Base-by-base conservation (phyloP, 1,140 invertebrate species). In the Orius insidiosus region DNA sequence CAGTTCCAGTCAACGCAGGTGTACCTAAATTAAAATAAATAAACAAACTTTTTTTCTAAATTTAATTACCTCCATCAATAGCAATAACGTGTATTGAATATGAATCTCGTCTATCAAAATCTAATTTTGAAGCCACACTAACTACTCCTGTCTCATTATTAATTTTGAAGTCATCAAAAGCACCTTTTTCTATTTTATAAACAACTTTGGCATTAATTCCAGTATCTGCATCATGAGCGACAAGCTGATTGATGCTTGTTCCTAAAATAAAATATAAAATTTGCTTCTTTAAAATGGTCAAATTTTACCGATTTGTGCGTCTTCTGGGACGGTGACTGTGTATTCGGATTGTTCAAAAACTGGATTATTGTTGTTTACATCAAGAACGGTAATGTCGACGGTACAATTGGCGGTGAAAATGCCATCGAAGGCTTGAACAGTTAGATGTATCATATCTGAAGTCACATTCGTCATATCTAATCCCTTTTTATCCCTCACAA, bases 341-440 rank as follows among this genome's bases (percentile, higher is more conserved):
- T 89, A 89, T 47, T 69, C 70, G 19, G 76, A 69, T n/a, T 75
- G 69, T 13, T 71, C 67, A 58, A 93, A 93, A 6, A 69, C 66
- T 1, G 87, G 87, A 4, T 70, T 67, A 60, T 89, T 83, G 56
- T 92, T 87, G 62, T 93, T 93, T 2, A 88, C 78, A 63, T 93
- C 87, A 6, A 77, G 68, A 0, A 90, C 72, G 1, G 71, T 74
- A 10, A 89, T 77, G 53, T 80, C 78, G 1, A 88, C 78, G 10
- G 68, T 61, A 16, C 78, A 75, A 5, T 72, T 75, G 19, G 76
- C 70, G 45, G 73, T 74, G 49, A 74, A 81, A 24, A 72, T 69
- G 0, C 82, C 81, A 58, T 88, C 85, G 56, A 68, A 80, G 1
- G 82, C 84, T 70, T 72, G 57, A 7, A 75, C 58, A 34, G 67